phyloP scores from a whole-genome alignment of 2,888 invertebrate species.

The Cryptocephalus primarius region DNA sequence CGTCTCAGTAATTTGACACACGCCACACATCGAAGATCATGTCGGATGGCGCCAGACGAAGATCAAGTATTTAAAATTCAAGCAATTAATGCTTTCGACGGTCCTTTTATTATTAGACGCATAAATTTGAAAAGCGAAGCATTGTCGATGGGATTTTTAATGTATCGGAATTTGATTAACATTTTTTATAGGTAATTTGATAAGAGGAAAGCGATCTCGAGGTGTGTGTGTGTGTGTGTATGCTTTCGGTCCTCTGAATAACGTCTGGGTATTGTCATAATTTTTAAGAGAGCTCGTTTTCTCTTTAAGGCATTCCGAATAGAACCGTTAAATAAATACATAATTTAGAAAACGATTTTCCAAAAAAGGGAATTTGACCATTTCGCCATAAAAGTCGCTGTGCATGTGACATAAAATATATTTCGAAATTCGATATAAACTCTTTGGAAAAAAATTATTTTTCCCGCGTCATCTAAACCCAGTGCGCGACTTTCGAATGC shows the following conservation, averaged over 20 bases:
- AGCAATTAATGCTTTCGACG: constrained; percentile 14
- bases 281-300: too few species aligned
- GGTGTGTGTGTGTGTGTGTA: not conserved
- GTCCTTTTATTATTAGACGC: constrained; percentile 11
- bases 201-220: constrained; percentile 1
- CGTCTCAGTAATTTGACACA: constrained; percentile 8
- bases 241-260: not conserved
- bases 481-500: not conserved
- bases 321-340: too few species aligned
- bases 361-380: too few species aligned
- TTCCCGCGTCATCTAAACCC: not conserved
- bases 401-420: too few species aligned
- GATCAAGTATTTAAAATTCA: constrained; percentile 9
- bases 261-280: not conserved
- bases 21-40: not conserved
- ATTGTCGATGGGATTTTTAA: constrained; percentile 7
- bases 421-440: too few species aligned
- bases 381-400: too few species aligned
- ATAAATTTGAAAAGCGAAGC: constrained; percentile 10
- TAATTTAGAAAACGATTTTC: too few species aligned
- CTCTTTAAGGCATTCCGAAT: too few species aligned
- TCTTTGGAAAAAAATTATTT: not conserved
- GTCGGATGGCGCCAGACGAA: constrained; percentile 12
- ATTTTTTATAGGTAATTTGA: constrained; percentile 11
- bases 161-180: constrained; percentile 9